These are phyloP conservation scores for Rhombomys opimus DNA, from an alignment of 2,113 vertebrate species.

Conservation along the genomic window DNA sequence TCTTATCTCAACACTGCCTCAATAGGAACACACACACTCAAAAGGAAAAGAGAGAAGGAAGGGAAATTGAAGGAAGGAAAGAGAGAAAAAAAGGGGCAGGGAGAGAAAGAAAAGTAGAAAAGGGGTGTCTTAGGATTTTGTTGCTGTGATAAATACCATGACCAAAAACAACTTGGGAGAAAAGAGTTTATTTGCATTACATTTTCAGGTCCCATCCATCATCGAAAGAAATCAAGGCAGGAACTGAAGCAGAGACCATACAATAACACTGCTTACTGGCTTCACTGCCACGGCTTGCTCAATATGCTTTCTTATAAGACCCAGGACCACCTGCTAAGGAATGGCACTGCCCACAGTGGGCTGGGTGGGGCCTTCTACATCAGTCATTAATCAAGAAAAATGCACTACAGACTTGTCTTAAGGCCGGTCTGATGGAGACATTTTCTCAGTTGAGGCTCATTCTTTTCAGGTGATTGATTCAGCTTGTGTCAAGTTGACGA, in stretches of 20 bases:
- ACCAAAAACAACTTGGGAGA: not conserved
- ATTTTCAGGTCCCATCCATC: not conserved
- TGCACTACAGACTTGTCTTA: too few relatives aligned
- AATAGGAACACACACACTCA: not conserved
- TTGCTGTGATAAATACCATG: not conserved
- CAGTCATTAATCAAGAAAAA: not conserved
- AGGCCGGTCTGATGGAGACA: not conserved
- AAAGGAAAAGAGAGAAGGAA: not conserved
- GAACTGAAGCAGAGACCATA: not conserved
- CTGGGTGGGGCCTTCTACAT: not conserved
- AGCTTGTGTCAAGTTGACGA: not conserved
- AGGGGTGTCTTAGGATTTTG: not conserved
- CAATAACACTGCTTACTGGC: not conserved
- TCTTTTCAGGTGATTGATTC: not conserved
- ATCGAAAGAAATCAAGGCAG: not conserved
- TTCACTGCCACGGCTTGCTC: not conserved
- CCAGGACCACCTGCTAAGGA: not conserved
- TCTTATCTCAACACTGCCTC: not conserved
- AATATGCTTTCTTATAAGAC: not conserved
- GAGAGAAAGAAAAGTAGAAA: not conserved
- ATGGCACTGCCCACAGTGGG: not conserved
- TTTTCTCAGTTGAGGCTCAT: not conserved
- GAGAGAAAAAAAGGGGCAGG: too few relatives aligned
- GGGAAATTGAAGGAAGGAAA: too few relatives aligned
- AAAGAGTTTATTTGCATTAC: not conserved